Evolutionary conservation across 2,797 vertebrate species (phyloP).

Genomic region (Trachops cirrhosus): DNA sequence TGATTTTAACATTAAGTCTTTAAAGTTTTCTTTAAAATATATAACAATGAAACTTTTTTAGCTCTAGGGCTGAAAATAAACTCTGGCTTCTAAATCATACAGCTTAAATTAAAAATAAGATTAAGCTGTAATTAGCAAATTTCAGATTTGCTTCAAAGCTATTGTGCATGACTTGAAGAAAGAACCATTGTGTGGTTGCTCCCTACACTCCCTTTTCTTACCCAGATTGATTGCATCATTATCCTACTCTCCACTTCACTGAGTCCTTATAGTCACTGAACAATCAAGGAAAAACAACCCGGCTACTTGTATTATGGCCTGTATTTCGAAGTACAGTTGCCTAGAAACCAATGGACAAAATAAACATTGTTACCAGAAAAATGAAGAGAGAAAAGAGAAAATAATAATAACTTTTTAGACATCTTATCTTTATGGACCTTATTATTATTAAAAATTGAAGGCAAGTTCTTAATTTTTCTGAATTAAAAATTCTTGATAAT

Average conservation of each 20-base stretch:
- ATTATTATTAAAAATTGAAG: not conserved
- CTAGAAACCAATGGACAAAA: constrained; percentile 6
- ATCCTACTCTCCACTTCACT: not conserved
- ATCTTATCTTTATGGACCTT: not conserved
- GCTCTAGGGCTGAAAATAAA: constrained; percentile 49
- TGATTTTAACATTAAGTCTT: constrained; percentile 58
- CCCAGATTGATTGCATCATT: constrained; percentile 43
- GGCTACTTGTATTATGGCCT: not conserved
- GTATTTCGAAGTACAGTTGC: not conserved
- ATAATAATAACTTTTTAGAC: not conserved
- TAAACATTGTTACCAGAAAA: not conserved
- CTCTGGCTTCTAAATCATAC: constrained; percentile 47
- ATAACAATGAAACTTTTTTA: constrained; percentile 48
- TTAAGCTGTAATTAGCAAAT: constrained; percentile 62
- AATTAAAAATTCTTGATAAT: not conserved
- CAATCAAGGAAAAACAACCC: constrained; percentile 1
- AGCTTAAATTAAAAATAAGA: constrained; percentile 52
- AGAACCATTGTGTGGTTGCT: constrained; percentile 37
- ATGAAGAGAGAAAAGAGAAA: not conserved
- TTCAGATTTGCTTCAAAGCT: constrained; percentile 59
- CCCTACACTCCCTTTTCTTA: not conserved
- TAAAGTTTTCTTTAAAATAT: constrained; percentile 56
- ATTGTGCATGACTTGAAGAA: constrained; percentile 46
- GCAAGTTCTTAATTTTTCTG: not conserved
- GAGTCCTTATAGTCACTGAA: not conserved